Conservation (phyloP, 2,797 vertebrate genomes). For the Megaceryle alcyon region DNA sequence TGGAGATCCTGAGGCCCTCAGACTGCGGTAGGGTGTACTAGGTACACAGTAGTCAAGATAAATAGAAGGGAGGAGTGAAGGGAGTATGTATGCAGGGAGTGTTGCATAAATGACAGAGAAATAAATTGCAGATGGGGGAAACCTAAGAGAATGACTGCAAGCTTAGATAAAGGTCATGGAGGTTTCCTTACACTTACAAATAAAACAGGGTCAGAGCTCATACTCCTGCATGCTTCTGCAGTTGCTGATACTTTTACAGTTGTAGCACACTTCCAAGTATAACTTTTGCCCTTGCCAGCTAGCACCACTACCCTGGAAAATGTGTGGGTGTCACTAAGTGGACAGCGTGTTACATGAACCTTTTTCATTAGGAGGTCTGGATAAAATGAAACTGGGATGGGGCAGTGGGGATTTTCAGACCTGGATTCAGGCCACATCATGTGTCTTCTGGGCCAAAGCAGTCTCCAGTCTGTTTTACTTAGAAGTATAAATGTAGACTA, state of each 20-base stretch:
- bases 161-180: slow-evolving; percentile 39
- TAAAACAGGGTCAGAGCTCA: background rate
- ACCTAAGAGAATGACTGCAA: slow-evolving; percentile 2
- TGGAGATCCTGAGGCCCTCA: background rate
- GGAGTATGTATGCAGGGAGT: background rate
- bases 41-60: background rate
- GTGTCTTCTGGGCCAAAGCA: background rate
- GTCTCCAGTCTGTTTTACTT: background rate
- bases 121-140: background rate
- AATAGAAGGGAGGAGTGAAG: background rate
- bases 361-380: background rate
- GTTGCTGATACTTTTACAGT: background rate
- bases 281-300: background rate
- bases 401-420: background rate
- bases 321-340: background rate
- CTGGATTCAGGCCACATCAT: background rate
- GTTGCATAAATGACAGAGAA: background rate
- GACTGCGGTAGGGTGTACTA: background rate
- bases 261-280: background rate
- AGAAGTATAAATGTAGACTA: background rate
- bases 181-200: background rate
- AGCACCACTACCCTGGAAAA: background rate
- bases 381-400: background rate
- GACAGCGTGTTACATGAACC: background rate
- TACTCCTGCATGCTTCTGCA: background rate